A percentile compares a stretch with the other conserved stretches of the same genome.
Evolutionary conservation across 1,140 invertebrate genomes (phyloP).

Genomic region (Pentalonia nigronervosa): DNA sequence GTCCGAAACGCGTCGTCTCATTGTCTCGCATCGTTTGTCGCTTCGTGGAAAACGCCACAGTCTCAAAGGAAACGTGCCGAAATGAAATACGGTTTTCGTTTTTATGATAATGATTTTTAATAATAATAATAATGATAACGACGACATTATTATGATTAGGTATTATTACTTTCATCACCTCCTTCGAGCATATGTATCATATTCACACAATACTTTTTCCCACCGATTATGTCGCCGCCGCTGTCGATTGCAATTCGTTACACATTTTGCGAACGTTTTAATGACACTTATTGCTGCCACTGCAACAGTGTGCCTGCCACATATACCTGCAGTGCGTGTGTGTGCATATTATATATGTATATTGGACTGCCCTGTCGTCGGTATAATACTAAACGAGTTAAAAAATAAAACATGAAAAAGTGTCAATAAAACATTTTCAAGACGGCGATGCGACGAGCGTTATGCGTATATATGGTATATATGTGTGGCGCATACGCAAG

Average conservation of each 20-base stretch:
- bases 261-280: constrained; percentile 24
- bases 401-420: not conserved
- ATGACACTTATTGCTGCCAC: not conserved
- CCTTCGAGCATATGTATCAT: too few relatives aligned
- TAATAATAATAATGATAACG: not conserved
- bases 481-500: not conserved
- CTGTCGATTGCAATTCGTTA: constrained; percentile 13
- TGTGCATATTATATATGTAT: not conserved
- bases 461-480: not conserved
- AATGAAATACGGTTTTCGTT: constrained; percentile 17
- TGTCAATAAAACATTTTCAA: constrained; percentile 15
- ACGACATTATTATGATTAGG: not conserved
- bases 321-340: not conserved
- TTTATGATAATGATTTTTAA: not conserved
- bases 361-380: not conserved
- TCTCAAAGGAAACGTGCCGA: constrained; percentile 15
- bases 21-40: not conserved
- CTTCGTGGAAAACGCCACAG: constrained; percentile 18
- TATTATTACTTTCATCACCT: not conserved
- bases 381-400: not conserved
- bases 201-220: not conserved
- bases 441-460: not conserved
- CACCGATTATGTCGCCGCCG: not conserved
- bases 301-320: not conserved
- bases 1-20: not conserved